Evolutionary conservation across 2,888 invertebrate genomes (phyloP).

Genomic region (Copidosoma aretas): DNA sequence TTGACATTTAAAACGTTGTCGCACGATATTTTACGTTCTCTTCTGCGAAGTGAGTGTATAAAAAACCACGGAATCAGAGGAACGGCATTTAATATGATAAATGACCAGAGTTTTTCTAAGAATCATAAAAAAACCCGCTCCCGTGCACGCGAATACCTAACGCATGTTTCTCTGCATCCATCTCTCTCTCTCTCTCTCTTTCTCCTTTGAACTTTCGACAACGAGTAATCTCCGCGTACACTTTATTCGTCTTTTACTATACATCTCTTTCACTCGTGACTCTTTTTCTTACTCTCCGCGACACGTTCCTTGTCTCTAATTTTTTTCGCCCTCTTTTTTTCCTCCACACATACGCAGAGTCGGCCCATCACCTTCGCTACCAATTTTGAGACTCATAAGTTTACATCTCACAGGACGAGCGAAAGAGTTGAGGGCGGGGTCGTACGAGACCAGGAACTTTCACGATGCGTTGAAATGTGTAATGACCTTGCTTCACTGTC

Average conservation of each 20-base stretch:
- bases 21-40: slow-evolving; percentile 22
- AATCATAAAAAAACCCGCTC: slow-evolving; percentile 24
- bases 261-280: not conserved
- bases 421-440: not conserved
- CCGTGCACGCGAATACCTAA: no score
- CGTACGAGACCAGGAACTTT: slow-evolving; percentile 16
- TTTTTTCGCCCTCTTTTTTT: not conserved
- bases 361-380: slow-evolving; percentile 18
- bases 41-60: slow-evolving; percentile 29
- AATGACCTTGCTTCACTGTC: slow-evolving; percentile 6
- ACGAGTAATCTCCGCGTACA: slow-evolving; percentile 16
- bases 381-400: slow-evolving; percentile 36
- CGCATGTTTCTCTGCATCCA: not conserved
- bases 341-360: not conserved
- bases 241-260: not conserved
- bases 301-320: not conserved
- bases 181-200: slow-evolving; percentile 2
- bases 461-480: slow-evolving; percentile 22
- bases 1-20: slow-evolving; percentile 7
- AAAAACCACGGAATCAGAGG: slow-evolving; percentile 35
- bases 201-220: slow-evolving; percentile 38
- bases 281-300: not conserved
- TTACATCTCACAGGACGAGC: slow-evolving; percentile 24
- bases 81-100: slow-evolving; percentile 39
- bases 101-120: slow-evolving; percentile 33